These are phyloP conservation scores for Heterotilapia buettikoferi DNA, from an alignment of 2,113 vertebrate species.

Conservation along the genomic window DNA sequence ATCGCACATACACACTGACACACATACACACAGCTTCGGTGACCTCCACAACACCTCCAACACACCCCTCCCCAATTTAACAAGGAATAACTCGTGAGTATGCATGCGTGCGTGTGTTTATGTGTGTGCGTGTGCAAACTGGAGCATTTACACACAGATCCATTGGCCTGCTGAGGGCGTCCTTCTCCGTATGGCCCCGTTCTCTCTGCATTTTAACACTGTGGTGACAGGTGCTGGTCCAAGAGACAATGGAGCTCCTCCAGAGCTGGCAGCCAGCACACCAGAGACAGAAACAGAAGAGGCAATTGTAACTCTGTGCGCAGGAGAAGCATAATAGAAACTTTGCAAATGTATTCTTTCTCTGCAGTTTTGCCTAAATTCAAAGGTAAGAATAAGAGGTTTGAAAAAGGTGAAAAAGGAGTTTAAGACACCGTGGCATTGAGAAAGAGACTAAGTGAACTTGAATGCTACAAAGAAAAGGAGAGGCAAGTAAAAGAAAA, in stretches of 20 bases:
- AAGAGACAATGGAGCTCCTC: constrained; percentile 56
- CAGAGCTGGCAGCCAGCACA: constrained; percentile 45
- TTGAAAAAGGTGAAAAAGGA: not conserved
- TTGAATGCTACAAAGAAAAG: constrained; percentile 12
- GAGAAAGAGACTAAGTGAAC: constrained; percentile 7
- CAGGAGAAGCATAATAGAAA: constrained; percentile 8
- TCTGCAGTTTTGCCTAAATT: constrained; percentile 10
- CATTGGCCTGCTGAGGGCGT: constrained; percentile 56
- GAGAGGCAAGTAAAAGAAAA: constrained; percentile 5
- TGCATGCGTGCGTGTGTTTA: not conserved
- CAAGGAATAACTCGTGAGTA: constrained; percentile 38
- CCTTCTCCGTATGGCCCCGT: constrained; percentile 34
- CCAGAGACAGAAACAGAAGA: constrained; percentile 13
- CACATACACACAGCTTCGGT: not conserved
- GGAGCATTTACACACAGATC: constrained; percentile 25
- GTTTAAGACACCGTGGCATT: not conserved
- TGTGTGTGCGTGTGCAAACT: not conserved
- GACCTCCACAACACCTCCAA: constrained; percentile 32
- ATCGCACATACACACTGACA: not conserved
- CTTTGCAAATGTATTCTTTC: constrained; percentile 8
- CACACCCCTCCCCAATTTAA: constrained; percentile 26
- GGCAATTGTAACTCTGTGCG: constrained; percentile 17
- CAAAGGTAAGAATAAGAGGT: constrained; percentile 41
- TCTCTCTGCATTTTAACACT: constrained; percentile 50
- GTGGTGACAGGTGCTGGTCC: constrained; percentile 63